phyloP scores from a whole-genome alignment of 2,797 vertebrate genomes.

The Meda fulgida region DNA sequence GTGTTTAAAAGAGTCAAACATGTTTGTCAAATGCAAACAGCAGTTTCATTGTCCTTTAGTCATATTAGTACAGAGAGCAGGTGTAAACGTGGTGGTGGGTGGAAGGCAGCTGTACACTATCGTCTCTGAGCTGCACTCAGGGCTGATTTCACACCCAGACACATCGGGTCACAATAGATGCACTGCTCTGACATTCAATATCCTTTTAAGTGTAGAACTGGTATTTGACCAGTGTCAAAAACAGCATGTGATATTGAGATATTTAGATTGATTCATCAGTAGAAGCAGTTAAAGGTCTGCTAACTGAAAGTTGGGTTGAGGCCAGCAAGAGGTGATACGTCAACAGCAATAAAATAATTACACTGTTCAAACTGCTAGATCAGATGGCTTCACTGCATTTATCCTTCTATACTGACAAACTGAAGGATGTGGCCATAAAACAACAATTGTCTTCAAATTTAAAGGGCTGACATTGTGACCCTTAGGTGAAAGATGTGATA shows the following conservation, averaged over 20 bases:
- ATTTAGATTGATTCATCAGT: background rate
- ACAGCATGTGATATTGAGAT: background rate
- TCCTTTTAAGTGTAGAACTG: background rate
- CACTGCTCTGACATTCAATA: background rate
- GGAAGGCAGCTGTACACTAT: constrained; percentile 1
- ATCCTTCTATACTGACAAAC: background rate
- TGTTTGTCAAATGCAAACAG: constrained; percentile 8
- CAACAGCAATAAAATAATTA: background rate
- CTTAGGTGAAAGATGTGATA: background rate
- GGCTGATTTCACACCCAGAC: constrained; percentile 13
- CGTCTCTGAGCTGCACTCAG: background rate
- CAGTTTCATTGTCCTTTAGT: background rate
- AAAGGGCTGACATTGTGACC: constrained; percentile 6
- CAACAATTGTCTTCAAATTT: background rate
- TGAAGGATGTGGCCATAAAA: background rate
- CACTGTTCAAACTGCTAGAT: background rate
- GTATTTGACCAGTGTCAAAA: constrained; percentile 12
- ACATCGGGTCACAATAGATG: background rate
- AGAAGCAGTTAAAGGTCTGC: background rate
- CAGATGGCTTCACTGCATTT: background rate
- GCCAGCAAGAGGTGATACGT: background rate
- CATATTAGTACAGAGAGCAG: background rate
- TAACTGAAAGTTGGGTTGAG: background rate
- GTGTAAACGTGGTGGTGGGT: background rate
- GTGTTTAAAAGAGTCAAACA: constrained; percentile 1